Evolutionary conservation across 2,113 vertebrate species (phyloP).

Genomic region (Lamprologus tigripictilis): DNA sequence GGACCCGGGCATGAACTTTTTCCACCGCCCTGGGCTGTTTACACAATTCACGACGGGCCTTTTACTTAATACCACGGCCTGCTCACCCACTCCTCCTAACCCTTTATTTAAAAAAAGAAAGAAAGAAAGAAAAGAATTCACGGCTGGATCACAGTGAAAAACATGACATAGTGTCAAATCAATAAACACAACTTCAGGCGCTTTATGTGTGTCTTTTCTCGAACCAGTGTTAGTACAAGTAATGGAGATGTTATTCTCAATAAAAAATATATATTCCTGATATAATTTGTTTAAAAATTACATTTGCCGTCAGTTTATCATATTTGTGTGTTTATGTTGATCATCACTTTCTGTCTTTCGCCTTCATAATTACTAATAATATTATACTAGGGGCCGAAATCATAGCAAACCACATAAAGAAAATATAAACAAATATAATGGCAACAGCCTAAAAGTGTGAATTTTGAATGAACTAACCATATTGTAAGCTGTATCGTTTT

Average conservation of each 20-base stretch:
- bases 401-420: not conserved
- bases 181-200: not conserved
- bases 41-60: constrained; percentile 67
- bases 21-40: constrained; percentile 76
- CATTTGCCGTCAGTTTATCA: not conserved
- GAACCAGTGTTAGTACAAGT: not conserved
- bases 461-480: not conserved
- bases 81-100: constrained; percentile 56
- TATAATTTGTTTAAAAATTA: not conserved
- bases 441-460: not conserved
- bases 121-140: not conserved
- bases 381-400: not conserved
- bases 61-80: constrained; percentile 62
- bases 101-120: not conserved
- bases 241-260: not conserved
- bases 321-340: not conserved
- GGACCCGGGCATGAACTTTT: constrained; percentile 83
- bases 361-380: not conserved
- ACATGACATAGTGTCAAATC: not conserved
- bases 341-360: not conserved
- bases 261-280: not conserved
- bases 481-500: not conserved
- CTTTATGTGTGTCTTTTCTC: not conserved
- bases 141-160: not conserved
- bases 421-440: not conserved